These are phyloP conservation scores for Gonioctena quinquepunctata DNA, from an alignment of 1,140 invertebrate species.

Conservation along the genomic window DNA sequence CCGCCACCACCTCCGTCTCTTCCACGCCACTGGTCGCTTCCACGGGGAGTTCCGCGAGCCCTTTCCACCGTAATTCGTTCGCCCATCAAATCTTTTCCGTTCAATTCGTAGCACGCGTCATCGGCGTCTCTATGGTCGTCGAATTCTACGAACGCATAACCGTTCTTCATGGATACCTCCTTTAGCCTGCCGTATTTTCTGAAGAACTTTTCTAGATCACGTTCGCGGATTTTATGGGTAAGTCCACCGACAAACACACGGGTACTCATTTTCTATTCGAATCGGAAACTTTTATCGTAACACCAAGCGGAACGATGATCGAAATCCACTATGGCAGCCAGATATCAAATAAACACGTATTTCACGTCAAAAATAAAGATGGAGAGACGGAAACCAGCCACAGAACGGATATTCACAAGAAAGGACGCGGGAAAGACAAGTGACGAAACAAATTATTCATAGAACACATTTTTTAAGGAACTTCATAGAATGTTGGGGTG, in stretches of 20 bases:
- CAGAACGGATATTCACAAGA: not conserved
- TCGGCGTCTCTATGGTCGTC: slow-evolving; percentile 97
- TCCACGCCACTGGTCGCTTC: slow-evolving; percentile 54
- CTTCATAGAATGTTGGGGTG: too few species aligned
- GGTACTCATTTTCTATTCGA: slow-evolving; percentile 65
- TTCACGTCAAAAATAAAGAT: too few species aligned
- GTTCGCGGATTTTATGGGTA: slow-evolving; percentile 91
- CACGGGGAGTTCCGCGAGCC: slow-evolving; percentile 76
- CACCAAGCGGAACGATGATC: not conserved
- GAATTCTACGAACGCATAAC: slow-evolving; percentile 95
- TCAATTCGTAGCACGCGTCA: slow-evolving; percentile 97
- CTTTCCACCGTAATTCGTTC: slow-evolving; percentile 88
- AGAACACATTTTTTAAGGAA: too few species aligned
- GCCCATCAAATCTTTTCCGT: slow-evolving; percentile 93
- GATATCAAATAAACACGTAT: not conserved
- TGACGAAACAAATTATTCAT: too few species aligned
- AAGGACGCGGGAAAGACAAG: not conserved
- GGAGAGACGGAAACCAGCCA: not conserved
- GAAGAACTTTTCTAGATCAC: slow-evolving; percentile 97
- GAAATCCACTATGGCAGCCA: not conserved
- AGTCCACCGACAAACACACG: slow-evolving; percentile 95
- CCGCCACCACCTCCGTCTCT: slow-evolving; percentile 31
- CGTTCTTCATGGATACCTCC: slow-evolving; percentile 97
- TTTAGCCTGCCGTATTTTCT: slow-evolving; percentile 94
- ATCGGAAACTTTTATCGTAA: not conserved